Percentiles rank a stretch among this genome's conserved stretches.
Evolutionary conservation across 35 echinoderm and acorn worm genomes (phyloP).

Genomic region (Patiria miniata): DNA sequence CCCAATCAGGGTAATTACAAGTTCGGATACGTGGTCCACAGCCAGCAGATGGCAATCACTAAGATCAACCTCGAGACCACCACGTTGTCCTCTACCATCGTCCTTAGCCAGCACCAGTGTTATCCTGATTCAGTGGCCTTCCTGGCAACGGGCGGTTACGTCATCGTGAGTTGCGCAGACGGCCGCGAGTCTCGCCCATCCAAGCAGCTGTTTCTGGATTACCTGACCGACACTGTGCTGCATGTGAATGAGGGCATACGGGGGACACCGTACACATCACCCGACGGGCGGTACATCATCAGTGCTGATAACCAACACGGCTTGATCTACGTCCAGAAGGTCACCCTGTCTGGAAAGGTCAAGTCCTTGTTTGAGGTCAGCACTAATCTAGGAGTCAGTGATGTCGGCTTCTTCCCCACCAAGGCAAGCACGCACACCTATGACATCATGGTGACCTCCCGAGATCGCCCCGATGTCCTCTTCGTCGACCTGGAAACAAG

Average conservation of each 20-base stretch:
- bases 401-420: slow-evolving; percentile 86
- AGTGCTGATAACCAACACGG: slow-evolving; percentile 79
- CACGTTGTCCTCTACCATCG: slow-evolving; percentile 58
- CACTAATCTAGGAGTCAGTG: slow-evolving; percentile 87
- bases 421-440: slow-evolving; percentile 70
- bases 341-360: slow-evolving; percentile 64
- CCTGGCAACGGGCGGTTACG: slow-evolving; percentile 75
- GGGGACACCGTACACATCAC: slow-evolving; percentile 75
- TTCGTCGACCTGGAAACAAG: slow-evolving; percentile 85
- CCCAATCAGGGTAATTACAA: slow-evolving; percentile 77
- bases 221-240: slow-evolving; percentile 79
- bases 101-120: slow-evolving; percentile 72
- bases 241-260: slow-evolving; percentile 71
- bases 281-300: slow-evolving; percentile 80
- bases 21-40: slow-evolving; percentile 74
- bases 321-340: slow-evolving; percentile 85
- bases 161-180: slow-evolving; percentile 79
- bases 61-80: slow-evolving; percentile 73
- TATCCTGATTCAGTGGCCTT: slow-evolving; percentile 81
- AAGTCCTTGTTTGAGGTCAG: slow-evolving; percentile 90
- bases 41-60: slow-evolving; percentile 61
- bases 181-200: slow-evolving; percentile 11
- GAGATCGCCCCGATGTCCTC: slow-evolving; percentile 71
- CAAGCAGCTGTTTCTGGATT: slow-evolving; percentile 83
- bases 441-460: slow-evolving; percentile 80